A percentile compares a stretch with the other conserved stretches of the same genome.
Evolutionary conservation across 2,113 vertebrate genomes (phyloP).

Genomic region (Nothoprocta perdicaria): DNA sequence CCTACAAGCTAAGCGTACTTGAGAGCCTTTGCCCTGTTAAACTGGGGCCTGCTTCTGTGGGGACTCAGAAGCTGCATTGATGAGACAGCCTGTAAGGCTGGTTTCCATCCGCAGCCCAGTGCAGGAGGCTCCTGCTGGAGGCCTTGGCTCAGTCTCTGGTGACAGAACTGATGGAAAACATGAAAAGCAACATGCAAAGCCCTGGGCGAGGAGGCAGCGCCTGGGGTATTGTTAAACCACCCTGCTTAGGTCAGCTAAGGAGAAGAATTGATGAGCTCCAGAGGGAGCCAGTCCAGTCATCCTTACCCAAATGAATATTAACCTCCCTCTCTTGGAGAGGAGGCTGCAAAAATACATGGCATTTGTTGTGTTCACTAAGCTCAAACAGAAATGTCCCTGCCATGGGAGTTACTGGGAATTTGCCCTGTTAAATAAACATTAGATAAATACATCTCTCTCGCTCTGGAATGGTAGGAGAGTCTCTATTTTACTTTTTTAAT

Average conservation of each 20-base stretch:
- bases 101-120: not conserved
- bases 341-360: not conserved
- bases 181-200: not conserved
- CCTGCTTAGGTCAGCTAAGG: slow-evolving; percentile 34
- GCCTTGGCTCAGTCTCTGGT: slow-evolving; percentile 15
- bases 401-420: slow-evolving; percentile 25
- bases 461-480: not conserved
- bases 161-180: slow-evolving; percentile 44
- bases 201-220: slow-evolving; percentile 9
- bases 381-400: not conserved
- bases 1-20: not conserved
- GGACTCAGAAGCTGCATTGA: accelerated
- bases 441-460: not conserved
- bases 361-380: not conserved
- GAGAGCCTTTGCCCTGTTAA: not conserved
- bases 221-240: slow-evolving; percentile 4
- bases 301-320: not conserved
- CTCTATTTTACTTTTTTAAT: slow-evolving; percentile 13
- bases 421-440: not conserved
- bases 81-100: not conserved
- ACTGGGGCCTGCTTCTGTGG: not conserved
- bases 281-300: not conserved
- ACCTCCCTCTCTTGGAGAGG: not conserved
- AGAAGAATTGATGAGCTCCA: slow-evolving; percentile 25
- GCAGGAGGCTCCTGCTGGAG: not conserved